Base-by-base conservation (phyloP, 2,113 vertebrate species). In the Hippocampus mohnikei region DNA sequence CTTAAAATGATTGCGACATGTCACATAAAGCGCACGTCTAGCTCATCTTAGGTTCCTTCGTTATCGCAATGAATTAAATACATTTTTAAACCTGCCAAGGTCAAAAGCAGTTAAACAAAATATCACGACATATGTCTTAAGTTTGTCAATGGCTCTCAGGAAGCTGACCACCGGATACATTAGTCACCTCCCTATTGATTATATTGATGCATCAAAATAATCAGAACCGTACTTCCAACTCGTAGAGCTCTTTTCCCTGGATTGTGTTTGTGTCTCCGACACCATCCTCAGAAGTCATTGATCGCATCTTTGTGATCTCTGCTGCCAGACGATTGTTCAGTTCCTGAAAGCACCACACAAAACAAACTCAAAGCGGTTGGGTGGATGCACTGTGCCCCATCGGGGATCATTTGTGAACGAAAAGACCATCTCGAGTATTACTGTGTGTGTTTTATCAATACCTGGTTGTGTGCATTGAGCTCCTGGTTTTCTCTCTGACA, bases 401-500 rank as follows among this genome's bases (percentile, higher is more conserved):
- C 16, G 23, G 10, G 18, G 41, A 56, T 8, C 25, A 50, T 55
- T 42, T 61, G 46, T n/a, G 61, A 42, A 41, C 12, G 60, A n/a
- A 37, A 62, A 62, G 3, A 41, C 20, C 46, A 48, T 48, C 8
- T 67, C 8, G 46, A 10, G 3, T 52, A 50, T 29, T 67, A 33
- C 21, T 25, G 55, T 73, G 53, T 56, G 65, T 66, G 64, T 53
- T 0, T 3, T 67, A 62, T 63, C 0, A 2, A 71, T 70, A 94
- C 93, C 92, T 94, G 93, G 86, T 94, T 94, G 88, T 94, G 93
- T 7, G 92, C 91, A 33, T 94, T 94, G 73, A 94, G 93, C 84
- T 94, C 93, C 85, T 94, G 93, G 87, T 94, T 94, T 85, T 94
- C 93, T 55, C 92, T 84, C 85, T 94, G 93, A 82, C 93, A 94